Evolutionary conservation across 2,888 invertebrate genomes (phyloP).

Genomic region (Xanthia togata): DNA sequence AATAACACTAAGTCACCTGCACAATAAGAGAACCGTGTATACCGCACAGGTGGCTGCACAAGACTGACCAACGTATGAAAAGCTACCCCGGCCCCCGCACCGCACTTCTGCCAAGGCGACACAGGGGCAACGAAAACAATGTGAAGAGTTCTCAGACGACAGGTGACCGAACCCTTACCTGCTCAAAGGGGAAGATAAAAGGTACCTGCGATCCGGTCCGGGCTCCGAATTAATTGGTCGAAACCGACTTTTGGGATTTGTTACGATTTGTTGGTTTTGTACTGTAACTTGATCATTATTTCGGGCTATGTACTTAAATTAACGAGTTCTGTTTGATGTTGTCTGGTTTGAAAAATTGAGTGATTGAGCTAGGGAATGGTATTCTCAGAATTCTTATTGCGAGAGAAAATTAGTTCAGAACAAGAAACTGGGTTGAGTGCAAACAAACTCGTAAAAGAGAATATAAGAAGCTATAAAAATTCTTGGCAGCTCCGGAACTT

Average conservation of each 20-base stretch:
- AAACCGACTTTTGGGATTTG: slow-evolving; percentile 74
- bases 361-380: slow-evolving; percentile 1
- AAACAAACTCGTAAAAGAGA: slow-evolving; percentile 33
- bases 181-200: slow-evolving; percentile 78
- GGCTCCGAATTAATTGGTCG: slow-evolving; percentile 82
- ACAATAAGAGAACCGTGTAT: slow-evolving; percentile 79
- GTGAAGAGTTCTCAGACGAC: slow-evolving; percentile 75
- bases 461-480: slow-evolving; percentile 58
- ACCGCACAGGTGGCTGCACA: slow-evolving; percentile 85
- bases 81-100: slow-evolving; percentile 75
- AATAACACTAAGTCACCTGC: slow-evolving; percentile 81
- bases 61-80: slow-evolving; percentile 77
- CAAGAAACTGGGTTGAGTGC: slow-evolving; percentile 29
- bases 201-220: slow-evolving; percentile 84
- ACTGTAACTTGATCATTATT: slow-evolving; percentile 70
- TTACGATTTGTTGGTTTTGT: slow-evolving; percentile 71
- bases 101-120: slow-evolving; percentile 63
- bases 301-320: slow-evolving; percentile 59
- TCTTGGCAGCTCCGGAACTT: slow-evolving; percentile 44
- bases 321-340: slow-evolving; percentile 40
- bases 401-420: slow-evolving; percentile 37
- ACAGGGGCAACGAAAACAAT: slow-evolving; percentile 77
- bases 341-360: slow-evolving; percentile 18
- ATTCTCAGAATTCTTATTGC: background rate
- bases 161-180: slow-evolving; percentile 87